These are phyloP conservation scores for Zelostemma sp. DNA, from an alignment of 1,140 invertebrate genomes.

Conservation along the genomic window DNA sequence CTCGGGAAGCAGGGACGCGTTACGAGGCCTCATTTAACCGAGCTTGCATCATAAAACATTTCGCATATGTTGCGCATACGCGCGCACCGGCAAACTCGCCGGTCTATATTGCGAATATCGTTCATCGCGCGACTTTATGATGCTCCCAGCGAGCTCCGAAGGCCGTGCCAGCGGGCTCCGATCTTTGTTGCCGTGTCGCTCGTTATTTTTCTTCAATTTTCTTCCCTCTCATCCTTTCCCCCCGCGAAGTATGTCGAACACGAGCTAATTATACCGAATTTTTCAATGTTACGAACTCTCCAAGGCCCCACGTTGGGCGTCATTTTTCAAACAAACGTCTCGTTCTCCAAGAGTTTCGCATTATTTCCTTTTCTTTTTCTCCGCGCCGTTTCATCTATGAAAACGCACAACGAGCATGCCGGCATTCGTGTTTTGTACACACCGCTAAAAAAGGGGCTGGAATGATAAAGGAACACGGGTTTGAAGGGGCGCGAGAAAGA, in stretches of 20 bases:
- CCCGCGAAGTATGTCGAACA: neutral
- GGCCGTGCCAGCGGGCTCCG: constrained; percentile 7
- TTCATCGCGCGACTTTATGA: constrained; percentile 58
- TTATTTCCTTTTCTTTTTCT: too few relatives aligned
- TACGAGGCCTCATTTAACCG: constrained; percentile 37
- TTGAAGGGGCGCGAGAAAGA: constrained; percentile 12
- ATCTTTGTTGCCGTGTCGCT: constrained; percentile 9
- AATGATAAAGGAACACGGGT: neutral
- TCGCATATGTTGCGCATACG: constrained; percentile 17
- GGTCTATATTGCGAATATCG: constrained; percentile 50
- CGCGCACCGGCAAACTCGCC: constrained; percentile 20
- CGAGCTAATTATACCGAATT: too few relatives aligned
- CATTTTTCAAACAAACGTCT: too few relatives aligned
- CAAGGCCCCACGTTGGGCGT: too few relatives aligned
- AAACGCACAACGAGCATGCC: too few relatives aligned
- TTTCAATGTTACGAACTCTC: too few relatives aligned
- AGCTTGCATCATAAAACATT: constrained; percentile 54
- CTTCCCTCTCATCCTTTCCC: neutral
- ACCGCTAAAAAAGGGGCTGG: too few relatives aligned
- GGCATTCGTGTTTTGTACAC: too few relatives aligned
- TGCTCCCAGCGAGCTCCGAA: constrained; percentile 30
- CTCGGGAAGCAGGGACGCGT: constrained; percentile 17
- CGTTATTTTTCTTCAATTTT: constrained; percentile 19
- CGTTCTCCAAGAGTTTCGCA: too few relatives aligned
- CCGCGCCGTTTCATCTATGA: too few relatives aligned